These are phyloP conservation scores for Melitaea athalia DNA, from an alignment of 2,888 invertebrate genomes.

Conservation along the genomic window DNA sequence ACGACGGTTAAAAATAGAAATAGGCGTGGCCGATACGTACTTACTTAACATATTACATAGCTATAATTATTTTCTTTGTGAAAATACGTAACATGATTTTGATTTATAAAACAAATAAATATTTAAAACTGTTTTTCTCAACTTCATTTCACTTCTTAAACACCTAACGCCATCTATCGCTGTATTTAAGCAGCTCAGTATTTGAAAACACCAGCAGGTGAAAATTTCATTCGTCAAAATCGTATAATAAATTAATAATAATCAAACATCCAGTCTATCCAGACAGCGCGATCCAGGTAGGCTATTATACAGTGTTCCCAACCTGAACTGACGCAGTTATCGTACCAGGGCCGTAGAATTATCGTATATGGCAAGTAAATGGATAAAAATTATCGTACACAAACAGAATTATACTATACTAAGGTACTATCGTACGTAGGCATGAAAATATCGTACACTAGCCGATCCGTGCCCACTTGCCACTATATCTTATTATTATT, in stretches of 20 bases:
- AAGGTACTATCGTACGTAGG: no score
- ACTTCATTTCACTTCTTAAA: neutral
- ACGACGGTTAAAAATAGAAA: neutral
- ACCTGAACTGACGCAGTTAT: no score
- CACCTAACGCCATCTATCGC: constrained; percentile 2
- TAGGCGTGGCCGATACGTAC: neutral
- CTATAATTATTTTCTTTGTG: neutral
- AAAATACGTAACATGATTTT: neutral
- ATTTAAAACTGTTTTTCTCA: neutral
- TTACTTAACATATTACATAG: neutral
- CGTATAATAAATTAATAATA: constrained; percentile 7
- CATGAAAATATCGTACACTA: no score
- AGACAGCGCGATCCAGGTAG: constrained; percentile 44
- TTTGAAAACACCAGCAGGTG: neutral
- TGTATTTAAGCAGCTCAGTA: neutral
- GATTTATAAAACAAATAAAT: neutral
- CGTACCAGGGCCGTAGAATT: no score
- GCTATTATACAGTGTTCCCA: no score
- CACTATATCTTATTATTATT: no score
- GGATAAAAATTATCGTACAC: no score
- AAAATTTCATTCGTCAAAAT: constrained; percentile 13
- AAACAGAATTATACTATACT: no score
- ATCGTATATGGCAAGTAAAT: no score
- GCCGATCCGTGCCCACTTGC: no score
- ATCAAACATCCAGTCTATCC: constrained; percentile 18